These are phyloP conservation scores for Aspidiotus rigidus DNA, from an alignment of 2,888 invertebrate genomes.

Conservation along the genomic window DNA sequence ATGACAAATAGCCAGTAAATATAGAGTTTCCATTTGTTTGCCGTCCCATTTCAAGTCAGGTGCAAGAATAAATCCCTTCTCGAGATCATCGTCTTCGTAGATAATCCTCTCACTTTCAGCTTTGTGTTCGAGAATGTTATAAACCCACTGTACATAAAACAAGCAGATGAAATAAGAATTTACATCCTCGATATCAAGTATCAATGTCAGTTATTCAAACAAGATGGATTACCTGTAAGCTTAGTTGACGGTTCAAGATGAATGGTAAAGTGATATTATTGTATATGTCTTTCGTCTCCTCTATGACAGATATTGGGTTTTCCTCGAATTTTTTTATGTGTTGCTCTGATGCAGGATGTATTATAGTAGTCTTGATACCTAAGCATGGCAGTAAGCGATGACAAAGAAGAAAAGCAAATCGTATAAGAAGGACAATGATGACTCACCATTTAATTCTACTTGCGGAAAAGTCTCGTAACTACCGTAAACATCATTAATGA, in stretches of 20 bases:
- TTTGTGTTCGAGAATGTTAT: constrained; percentile 88
- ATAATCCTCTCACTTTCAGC: constrained; percentile 81
- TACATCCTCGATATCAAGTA: not conserved
- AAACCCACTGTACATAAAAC: constrained; percentile 71
- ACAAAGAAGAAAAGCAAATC: not conserved
- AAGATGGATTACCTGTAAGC: constrained; percentile 55
- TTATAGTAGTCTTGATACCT: constrained; percentile 80
- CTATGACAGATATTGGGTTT: constrained; percentile 63
- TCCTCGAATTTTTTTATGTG: constrained; percentile 78
- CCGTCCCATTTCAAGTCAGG: constrained; percentile 98
- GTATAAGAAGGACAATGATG: constrained; percentile 12
- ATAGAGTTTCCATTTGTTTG: constrained; percentile 61
- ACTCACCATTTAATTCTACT: constrained; percentile 55
- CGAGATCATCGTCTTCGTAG: constrained; percentile 66
- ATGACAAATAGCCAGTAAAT: constrained; percentile 71
- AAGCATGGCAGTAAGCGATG: constrained; percentile 29
- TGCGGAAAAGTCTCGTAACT: constrained; percentile 55
- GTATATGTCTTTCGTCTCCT: constrained; percentile 79
- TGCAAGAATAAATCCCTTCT: constrained; percentile 74
- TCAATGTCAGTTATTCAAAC: not conserved
- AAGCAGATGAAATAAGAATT: too few relatives aligned
- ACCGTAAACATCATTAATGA: constrained; percentile 76
- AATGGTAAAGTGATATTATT: constrained; percentile 65
- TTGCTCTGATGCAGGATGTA: constrained; percentile 87
- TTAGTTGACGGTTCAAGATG: constrained; percentile 63